phyloP scores from a whole-genome alignment of 2,888 invertebrate genomes.

The Laspeyria flexula region DNA sequence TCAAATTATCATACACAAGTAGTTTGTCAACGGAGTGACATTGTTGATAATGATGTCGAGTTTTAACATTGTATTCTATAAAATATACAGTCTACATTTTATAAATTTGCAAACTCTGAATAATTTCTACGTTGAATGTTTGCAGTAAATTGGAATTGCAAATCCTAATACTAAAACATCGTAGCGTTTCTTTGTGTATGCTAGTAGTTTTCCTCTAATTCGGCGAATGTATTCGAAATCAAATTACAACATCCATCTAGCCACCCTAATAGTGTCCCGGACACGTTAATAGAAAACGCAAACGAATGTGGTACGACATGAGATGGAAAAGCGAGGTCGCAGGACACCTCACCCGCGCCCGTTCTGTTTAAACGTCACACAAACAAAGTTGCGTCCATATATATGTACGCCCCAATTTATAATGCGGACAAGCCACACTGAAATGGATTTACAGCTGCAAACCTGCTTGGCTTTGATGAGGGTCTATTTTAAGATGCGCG shows the following conservation, averaged over 20 bases:
- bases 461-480: conserved; percentile 86
- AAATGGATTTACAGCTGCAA: conserved; percentile 86
- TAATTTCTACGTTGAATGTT: conserved; percentile 25
- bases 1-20: conserved; percentile 76
- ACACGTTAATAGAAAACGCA: conserved; percentile 80
- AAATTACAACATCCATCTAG: conserved; percentile 76
- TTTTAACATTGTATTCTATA: conserved; percentile 18
- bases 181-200: conserved; percentile 30
- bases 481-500: conserved; percentile 82
- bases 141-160: conserved; percentile 35
- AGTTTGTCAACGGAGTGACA: conserved; percentile 64
- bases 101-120: conserved; percentile 18
- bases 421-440: conserved; percentile 84
- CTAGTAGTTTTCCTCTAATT: conserved; percentile 60
- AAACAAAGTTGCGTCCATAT: conserved; percentile 49
- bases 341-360: conserved; percentile 54
- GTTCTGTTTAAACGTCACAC: conserved; percentile 51
- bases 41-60: conserved; percentile 54
- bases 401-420: conserved; percentile 78
- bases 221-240: conserved; percentile 66
- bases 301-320: conserved; percentile 71
- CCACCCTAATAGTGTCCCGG: conserved; percentile 70
- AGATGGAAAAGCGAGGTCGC: conserved; percentile 64
- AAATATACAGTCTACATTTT: conserved; percentile 21
- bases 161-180: conserved; percentile 37